phyloP scores from a whole-genome alignment of 2,888 invertebrate species.

The Patella pellucida region DNA sequence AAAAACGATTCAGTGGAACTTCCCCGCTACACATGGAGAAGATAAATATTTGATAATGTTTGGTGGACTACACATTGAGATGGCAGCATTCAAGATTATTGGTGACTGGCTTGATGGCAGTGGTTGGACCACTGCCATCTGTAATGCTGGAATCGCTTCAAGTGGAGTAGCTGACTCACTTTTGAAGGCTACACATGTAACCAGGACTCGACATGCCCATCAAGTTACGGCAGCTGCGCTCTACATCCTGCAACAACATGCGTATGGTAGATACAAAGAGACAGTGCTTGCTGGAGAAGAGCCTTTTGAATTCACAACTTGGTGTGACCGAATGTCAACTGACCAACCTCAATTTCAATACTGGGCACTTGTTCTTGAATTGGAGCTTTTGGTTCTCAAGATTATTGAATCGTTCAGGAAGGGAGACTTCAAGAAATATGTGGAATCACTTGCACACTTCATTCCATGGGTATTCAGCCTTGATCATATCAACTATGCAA shows the following conservation, averaged over 20 bases:
- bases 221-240: constrained; percentile 41
- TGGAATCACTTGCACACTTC: constrained; percentile 11
- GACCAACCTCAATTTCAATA: background rate
- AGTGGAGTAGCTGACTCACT: constrained; percentile 48
- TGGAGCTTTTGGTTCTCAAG: background rate
- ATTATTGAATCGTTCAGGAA: constrained; percentile 13
- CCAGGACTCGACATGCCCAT: constrained; percentile 39
- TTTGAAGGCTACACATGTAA: constrained; percentile 33
- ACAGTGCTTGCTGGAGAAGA: background rate
- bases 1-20: constrained; percentile 57
- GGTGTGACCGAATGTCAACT: too few relatives aligned
- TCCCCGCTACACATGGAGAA: constrained; percentile 52
- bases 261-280: constrained; percentile 18
- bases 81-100: too few relatives aligned
- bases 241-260: constrained; percentile 24
- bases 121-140: constrained; percentile 47
- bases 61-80: constrained; percentile 61
- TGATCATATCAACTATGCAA: constrained; percentile 14
- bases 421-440: constrained; percentile 13
- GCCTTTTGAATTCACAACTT: too few relatives aligned
- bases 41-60: constrained; percentile 50
- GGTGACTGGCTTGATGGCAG: too few relatives aligned
- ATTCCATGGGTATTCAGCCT: constrained; percentile 3
- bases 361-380: constrained; percentile 7
- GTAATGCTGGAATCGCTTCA: constrained; percentile 47